Evolutionary conservation across 2,888 invertebrate genomes (phyloP).

Genomic region (Athalia circularis): DNA sequence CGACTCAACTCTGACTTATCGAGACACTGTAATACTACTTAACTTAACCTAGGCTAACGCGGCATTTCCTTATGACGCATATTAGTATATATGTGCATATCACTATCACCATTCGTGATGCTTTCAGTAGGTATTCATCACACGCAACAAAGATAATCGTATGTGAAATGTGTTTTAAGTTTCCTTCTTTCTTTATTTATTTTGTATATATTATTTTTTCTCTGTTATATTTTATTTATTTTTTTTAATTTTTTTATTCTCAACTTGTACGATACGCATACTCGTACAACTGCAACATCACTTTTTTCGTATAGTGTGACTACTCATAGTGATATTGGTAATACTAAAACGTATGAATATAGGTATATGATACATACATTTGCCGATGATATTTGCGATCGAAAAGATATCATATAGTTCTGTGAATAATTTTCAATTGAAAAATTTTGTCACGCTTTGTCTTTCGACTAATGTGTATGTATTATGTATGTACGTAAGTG

Average conservation of each 20-base stretch:
- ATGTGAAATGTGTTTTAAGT: slow-evolving; percentile 31
- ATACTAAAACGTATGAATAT: slow-evolving; percentile 18
- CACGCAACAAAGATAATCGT: slow-evolving; percentile 20
- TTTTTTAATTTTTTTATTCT: background rate
- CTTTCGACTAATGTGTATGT: slow-evolving; percentile 15
- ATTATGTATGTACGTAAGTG: slow-evolving; percentile 1
- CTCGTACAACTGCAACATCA: too few species aligned
- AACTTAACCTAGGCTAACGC: background rate
- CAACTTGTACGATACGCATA: too few species aligned
- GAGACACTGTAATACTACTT: background rate
- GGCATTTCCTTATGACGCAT: background rate
- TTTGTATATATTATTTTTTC: too few species aligned
- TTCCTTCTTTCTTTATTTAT: background rate
- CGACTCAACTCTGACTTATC: background rate
- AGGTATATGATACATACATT: background rate
- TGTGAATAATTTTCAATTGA: slow-evolving; percentile 33
- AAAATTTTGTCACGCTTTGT: slow-evolving; percentile 21
- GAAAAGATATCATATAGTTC: background rate
- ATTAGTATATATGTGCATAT: background rate
- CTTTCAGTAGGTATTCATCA: slow-evolving; percentile 20
- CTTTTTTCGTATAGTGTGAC: background rate
- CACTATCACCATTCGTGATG: slow-evolving; percentile 25
- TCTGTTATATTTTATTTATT: too few species aligned
- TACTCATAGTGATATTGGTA: background rate
- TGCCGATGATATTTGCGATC: background rate